Base-by-base conservation (phyloP, 2,113 vertebrate species). In the Nanorana parkeri region DNA sequence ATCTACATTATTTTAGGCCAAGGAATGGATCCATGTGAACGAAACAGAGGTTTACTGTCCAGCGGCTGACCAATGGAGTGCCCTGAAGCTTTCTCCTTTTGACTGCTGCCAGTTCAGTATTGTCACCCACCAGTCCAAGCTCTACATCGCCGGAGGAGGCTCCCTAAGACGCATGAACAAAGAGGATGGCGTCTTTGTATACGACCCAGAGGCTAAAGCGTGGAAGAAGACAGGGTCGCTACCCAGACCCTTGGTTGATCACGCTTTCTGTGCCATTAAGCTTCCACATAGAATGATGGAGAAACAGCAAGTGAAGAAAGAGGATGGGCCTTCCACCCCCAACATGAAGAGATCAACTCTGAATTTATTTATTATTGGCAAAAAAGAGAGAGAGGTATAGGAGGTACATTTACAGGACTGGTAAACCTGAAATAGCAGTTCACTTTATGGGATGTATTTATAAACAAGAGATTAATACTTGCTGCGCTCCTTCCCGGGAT, bases 21-120 rank as follows among this genome's bases (percentile, higher is more conserved):
- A 84, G 13, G 79, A 88, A 54, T 88, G 86, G 86, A 84, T 89
- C 52, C 87, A 88, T 0, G 81, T 93, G 60, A 85, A 29, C 0
- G 84, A 91, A 80, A 88, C 0, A 0, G 88, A 93, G 60, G 84
- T 13, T 68, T 93, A 91, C 2, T 86, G 86, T 17, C 89, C 90
- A 1, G 61, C 3, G 17, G 81, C 58, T 13, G 86, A 91, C 0
- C 90, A 87, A 84, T 90, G 89, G 88, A 89, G 85, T 32, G 85
- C 26, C 0, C 85, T 91, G 5, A 78, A 0, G 0, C 81, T 80
- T 0, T 80, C 84, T 0, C 85, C 72, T 0, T 80, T 90, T 16
- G 85, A 4, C 72, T 84, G 84, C 74, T 89, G 84, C 73, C 89
- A 91, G 82, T 89, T 92, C 84, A 88, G 87, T 82, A 68, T 86